A percentile compares a stretch with the other conserved stretches of the same genome.
These are phyloP conservation scores for Asteroscopus sphinx DNA, from an alignment of 2,888 invertebrate species.

Conservation along the genomic window DNA sequence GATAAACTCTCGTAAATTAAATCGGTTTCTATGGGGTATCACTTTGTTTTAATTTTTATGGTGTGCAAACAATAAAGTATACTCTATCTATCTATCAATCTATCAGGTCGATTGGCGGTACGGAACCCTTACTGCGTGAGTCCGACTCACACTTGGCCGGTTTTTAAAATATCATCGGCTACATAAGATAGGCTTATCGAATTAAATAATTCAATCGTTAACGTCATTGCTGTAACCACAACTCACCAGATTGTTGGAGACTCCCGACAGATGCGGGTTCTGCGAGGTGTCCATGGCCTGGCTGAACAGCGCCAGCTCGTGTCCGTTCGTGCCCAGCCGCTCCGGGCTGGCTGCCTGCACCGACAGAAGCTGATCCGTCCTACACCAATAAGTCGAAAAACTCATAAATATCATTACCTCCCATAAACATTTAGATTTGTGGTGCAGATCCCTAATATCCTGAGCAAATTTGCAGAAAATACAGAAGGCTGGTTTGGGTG, in stretches of 20 bases:
- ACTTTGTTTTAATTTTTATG: too few species aligned
- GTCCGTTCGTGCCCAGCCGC: slow-evolving; percentile 90
- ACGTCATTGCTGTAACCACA: not conserved
- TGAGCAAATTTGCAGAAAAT: too few species aligned
- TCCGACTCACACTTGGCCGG: too few species aligned
- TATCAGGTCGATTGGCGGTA: too few species aligned
- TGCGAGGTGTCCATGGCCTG: slow-evolving; percentile 94
- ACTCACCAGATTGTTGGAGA: slow-evolving; percentile 88
- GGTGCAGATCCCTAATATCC: not conserved
- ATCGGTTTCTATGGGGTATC: too few species aligned
- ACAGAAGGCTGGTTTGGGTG: too few species aligned
- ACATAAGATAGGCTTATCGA: not conserved
- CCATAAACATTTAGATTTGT: not conserved
- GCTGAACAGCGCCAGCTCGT: slow-evolving; percentile 93
- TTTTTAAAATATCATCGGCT: too few species aligned
- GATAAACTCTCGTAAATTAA: too few species aligned
- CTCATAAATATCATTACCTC: slow-evolving; percentile 68
- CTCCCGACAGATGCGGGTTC: slow-evolving; percentile 88
- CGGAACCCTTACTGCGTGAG: too few species aligned
- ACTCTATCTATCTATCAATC: too few species aligned
- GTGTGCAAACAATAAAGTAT: too few species aligned
- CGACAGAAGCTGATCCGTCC: slow-evolving; percentile 85
- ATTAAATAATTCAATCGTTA: not conserved
- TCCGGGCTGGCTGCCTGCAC: slow-evolving; percentile 89
- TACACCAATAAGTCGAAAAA: slow-evolving; percentile 75